phyloP scores from a whole-genome alignment of 2,797 vertebrate genomes.

The Rhincodon typus region DNA sequence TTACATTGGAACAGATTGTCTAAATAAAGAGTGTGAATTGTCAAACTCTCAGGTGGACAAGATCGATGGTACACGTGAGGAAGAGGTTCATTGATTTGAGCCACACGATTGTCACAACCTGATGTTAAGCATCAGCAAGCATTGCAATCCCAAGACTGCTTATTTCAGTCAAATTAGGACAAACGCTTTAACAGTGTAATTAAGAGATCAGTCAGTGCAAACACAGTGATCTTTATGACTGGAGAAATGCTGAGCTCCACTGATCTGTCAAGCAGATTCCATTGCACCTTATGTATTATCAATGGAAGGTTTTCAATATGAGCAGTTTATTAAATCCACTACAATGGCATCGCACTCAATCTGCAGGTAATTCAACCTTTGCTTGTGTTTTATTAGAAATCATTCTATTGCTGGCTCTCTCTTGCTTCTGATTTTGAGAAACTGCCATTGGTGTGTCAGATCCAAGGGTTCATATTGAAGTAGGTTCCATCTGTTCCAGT shows the following conservation, averaged over 20 bases:
- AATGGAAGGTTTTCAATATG: not conserved
- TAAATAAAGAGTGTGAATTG: not conserved
- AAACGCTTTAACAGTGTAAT: slow-evolving; percentile 8
- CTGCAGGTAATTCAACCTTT: not conserved
- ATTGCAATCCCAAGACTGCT: not conserved
- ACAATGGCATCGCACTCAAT: not conserved
- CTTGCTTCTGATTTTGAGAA: not conserved
- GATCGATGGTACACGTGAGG: not conserved
- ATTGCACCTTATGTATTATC: not conserved
- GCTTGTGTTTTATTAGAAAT: not conserved
- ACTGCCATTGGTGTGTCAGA: not conserved
- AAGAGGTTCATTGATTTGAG: not conserved
- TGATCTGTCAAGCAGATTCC: not conserved
- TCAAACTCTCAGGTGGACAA: not conserved
- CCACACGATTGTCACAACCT: not conserved
- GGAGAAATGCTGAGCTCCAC: not conserved
- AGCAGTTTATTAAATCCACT: not conserved
- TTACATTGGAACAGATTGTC: too few species aligned
- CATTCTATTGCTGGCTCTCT: not conserved
- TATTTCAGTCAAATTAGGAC: slow-evolving; percentile 26
- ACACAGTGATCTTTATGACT: not conserved
- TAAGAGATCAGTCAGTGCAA: not conserved
- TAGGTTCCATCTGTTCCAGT: not conserved
- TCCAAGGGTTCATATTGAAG: not conserved
- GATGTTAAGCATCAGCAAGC: slow-evolving; percentile 7